phyloP scores from a whole-genome alignment of 2,797 vertebrate species.

The Prunella strophiata region DNA sequence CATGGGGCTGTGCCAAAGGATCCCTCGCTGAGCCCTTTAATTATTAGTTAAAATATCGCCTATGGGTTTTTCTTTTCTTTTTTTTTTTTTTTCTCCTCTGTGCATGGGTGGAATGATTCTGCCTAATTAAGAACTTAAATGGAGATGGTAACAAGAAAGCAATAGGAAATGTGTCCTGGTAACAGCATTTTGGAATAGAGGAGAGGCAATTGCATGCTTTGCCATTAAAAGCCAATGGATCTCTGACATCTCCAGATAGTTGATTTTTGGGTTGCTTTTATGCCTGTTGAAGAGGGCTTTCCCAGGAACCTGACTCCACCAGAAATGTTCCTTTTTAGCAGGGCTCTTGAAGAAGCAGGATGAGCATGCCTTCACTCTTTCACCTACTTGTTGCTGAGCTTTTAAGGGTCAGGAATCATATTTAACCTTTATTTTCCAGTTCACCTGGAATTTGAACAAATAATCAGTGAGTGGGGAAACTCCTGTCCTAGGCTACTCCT shows the following conservation, averaged over 20 bases:
- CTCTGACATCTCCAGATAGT: not conserved
- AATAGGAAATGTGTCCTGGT: not conserved
- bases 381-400: not conserved
- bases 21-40: not conserved
- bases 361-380: not conserved
- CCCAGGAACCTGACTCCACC: not conserved
- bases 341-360: not conserved
- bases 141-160: not conserved
- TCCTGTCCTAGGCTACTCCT: not conserved
- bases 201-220: not conserved
- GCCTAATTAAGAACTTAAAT: conserved; percentile 20
- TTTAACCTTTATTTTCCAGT: not conserved
- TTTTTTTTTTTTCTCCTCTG: not conserved
- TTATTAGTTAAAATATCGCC: not conserved
- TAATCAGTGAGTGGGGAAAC: not conserved
- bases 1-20: not conserved
- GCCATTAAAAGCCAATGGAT: not conserved
- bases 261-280: not conserved
- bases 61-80: not conserved
- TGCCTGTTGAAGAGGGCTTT: not conserved
- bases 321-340: not conserved
- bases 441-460: not conserved
- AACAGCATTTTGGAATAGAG: not conserved
- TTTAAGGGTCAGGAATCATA: not conserved
- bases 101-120: not conserved